A percentile compares a stretch with the other conserved stretches of the same genome.
phyloP scores from a whole-genome alignment of 2,888 invertebrate species.

The Poecilobothrus nobilitatus region DNA sequence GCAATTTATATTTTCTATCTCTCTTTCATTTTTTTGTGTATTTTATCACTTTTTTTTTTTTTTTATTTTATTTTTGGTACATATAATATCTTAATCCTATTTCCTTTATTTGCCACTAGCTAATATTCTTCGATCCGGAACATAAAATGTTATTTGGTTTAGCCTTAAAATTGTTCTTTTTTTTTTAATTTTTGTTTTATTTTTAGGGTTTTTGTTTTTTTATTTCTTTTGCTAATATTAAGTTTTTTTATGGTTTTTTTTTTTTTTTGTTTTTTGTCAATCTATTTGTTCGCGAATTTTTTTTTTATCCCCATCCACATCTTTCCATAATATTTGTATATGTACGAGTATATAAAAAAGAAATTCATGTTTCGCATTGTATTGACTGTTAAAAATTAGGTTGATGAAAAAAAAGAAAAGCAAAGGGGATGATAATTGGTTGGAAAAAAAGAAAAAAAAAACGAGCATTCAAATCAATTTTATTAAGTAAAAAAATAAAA shows the following conservation, averaged over 20 bases:
- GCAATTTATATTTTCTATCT: too few relatives aligned
- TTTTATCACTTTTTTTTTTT: too few relatives aligned
- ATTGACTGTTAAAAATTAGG: not conserved
- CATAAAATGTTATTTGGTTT: constrained; percentile 3
- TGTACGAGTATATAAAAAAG: too few relatives aligned
- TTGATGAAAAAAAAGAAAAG: not conserved
- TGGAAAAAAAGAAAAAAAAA: too few relatives aligned
- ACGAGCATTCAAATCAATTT: too few relatives aligned
- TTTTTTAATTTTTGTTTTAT: not conserved
- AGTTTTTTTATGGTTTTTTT: not conserved
- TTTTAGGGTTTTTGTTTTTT: not conserved
- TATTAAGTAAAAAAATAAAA: too few relatives aligned
- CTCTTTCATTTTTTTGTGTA: too few relatives aligned
- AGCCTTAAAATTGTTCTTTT: not conserved
- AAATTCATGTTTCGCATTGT: not conserved
- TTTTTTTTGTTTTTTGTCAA: not conserved
- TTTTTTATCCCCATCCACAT: not conserved
- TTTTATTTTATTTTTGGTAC: constrained; percentile 21
- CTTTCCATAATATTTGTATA: too few relatives aligned
- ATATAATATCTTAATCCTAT: not conserved
- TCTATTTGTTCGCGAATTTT: not conserved
- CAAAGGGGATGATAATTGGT: not conserved
- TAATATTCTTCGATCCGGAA: constrained; percentile 4
- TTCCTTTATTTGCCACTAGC: not conserved
- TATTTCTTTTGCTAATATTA: not conserved